A percentile compares a stretch with the other conserved stretches of the same genome.
These are phyloP conservation scores for Ceratoteleas bidentatus DNA, from an alignment of 1,140 invertebrate genomes.

Conservation along the genomic window DNA sequence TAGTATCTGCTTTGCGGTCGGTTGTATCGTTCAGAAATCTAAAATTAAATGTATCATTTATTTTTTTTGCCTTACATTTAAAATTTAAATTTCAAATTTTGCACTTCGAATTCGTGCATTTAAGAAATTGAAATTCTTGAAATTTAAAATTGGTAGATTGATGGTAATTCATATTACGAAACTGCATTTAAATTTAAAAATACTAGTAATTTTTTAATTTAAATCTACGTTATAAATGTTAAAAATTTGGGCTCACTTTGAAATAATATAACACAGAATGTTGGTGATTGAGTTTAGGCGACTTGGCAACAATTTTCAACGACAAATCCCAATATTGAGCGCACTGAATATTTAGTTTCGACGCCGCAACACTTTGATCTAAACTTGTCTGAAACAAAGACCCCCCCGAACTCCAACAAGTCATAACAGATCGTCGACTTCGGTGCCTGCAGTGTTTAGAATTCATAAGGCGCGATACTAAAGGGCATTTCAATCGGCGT, in stretches of 20 bases:
- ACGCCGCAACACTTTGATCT: slow-evolving; percentile 33
- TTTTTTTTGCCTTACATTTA: background rate
- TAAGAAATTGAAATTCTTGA: background rate
- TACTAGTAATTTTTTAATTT: too few relatives aligned
- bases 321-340: slow-evolving; percentile 29
- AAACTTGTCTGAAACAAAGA: slow-evolving; percentile 39
- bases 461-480: slow-evolving; percentile 35
- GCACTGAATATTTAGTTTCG: slow-evolving; percentile 33
- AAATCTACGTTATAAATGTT: too few relatives aligned
- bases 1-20: slow-evolving; percentile 30
- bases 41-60: background rate
- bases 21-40: background rate
- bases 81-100: background rate
- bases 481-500: slow-evolving; percentile 48
- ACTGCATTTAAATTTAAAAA: too few relatives aligned
- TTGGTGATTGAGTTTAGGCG: background rate
- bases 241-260: too few relatives aligned
- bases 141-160: too few relatives aligned
- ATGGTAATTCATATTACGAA: too few relatives aligned
- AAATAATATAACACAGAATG: background rate
- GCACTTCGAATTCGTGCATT: too few relatives aligned
- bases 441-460: slow-evolving; percentile 35
- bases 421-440: slow-evolving; percentile 44
- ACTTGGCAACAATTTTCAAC: slow-evolving; percentile 15
- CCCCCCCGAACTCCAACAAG: slow-evolving; percentile 31